Conservation (phyloP, 1,140 invertebrate genomes). For the Liolophura sinensis region DNA sequence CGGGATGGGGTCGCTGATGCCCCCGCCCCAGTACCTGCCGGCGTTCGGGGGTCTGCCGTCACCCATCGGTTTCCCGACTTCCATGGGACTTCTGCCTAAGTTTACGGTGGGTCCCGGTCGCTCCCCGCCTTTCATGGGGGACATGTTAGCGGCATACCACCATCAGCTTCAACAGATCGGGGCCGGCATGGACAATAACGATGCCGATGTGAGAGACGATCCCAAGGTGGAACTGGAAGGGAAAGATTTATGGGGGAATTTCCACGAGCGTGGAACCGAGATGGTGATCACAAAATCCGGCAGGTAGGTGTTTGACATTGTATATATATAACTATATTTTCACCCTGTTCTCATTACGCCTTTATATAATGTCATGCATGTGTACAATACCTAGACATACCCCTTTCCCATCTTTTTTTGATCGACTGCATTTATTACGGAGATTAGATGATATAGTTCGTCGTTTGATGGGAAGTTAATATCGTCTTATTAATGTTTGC, state of each 20-base stretch:
- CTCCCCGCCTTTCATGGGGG: constrained; percentile 66
- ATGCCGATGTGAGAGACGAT: constrained; percentile 94
- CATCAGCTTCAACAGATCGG: constrained; percentile 61
- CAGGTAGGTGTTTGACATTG: constrained; percentile 73
- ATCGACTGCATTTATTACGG: too few species aligned
- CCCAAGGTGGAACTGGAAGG: constrained; percentile 81
- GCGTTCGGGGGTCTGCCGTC: constrained; percentile 58
- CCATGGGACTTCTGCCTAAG: constrained; percentile 43
- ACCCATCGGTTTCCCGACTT: constrained; percentile 50
- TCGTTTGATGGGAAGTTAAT: too few species aligned
- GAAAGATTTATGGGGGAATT: constrained; percentile 96
- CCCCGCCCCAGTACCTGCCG: constrained; percentile 62
- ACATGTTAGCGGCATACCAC: constrained; percentile 72
- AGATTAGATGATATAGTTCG: too few species aligned
- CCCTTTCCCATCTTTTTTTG: too few species aligned
- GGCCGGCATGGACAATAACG: constrained; percentile 73
- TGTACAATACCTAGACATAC: too few species aligned
- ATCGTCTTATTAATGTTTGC: too few species aligned
- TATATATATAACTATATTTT: too few species aligned
- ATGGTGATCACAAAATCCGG: constrained; percentile 99
- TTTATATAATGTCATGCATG: too few species aligned
- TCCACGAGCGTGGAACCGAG: constrained; percentile 97
- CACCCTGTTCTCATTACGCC: too few species aligned
- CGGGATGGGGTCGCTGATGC: constrained; percentile 86
- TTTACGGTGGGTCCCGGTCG: constrained; percentile 1